A percentile compares a stretch with the other conserved stretches of the same genome.
Conservation (phyloP, 2,888 invertebrate species). For the Nysson spinosus region DNA sequence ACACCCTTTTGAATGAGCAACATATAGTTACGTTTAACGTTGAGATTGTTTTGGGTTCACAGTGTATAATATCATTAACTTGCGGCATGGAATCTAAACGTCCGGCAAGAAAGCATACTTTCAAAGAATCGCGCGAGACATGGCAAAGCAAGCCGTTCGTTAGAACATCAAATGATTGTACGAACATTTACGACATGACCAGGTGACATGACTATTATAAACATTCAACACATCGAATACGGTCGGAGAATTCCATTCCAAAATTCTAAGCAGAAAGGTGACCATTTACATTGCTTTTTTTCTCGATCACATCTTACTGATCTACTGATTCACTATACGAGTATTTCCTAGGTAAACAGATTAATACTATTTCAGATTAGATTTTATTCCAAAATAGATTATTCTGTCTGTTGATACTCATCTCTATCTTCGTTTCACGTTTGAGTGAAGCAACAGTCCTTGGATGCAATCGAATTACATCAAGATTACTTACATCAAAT, state of each 20-base stretch:
- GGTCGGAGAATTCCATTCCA: no score
- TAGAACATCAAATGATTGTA: constrained; percentile 4
- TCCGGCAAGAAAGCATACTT: constrained; percentile 2
- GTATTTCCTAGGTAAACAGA: constrained; percentile 11
- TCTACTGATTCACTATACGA: not conserved
- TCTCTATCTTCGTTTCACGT: no score
- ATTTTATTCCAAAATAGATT: constrained; percentile 2
- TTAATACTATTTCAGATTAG: not conserved
- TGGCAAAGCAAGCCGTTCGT: not conserved
- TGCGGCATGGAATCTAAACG: not conserved
- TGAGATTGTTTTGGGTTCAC: no score
- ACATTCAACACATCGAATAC: not conserved
- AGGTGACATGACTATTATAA: constrained; percentile 6
- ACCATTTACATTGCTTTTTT: no score
- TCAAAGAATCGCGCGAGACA: not conserved
- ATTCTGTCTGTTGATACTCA: constrained; percentile 2
- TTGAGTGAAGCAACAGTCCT: no score
- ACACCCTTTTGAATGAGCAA: no score
- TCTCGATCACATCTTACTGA: no score
- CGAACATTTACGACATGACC: constrained; percentile 5
- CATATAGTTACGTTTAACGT: no score
- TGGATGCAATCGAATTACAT: no score
- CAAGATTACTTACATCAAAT: no score
- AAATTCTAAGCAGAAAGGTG: no score
- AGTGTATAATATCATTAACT: not conserved